These are phyloP conservation scores for Strongylocentrotus purpuratus DNA, from an alignment of 35 echinoderm and acorn worm genomes.

Conservation along the genomic window DNA sequence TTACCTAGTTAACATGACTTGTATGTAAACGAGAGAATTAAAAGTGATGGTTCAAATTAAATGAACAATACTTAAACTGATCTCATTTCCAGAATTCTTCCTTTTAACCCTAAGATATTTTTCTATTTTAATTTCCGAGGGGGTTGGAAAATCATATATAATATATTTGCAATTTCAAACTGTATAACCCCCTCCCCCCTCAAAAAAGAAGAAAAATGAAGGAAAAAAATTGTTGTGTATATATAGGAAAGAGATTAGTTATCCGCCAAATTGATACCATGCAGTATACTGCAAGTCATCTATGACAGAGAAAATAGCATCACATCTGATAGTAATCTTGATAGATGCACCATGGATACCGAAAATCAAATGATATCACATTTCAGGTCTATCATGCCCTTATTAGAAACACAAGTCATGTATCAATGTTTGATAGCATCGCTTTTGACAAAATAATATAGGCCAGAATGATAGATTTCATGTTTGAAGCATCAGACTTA, in stretches of 20 bases:
- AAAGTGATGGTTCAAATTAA: too few relatives aligned
- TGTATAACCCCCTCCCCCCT: too few relatives aligned
- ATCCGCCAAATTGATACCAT: neutral
- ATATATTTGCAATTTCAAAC: too few relatives aligned
- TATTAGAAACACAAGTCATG: conserved; percentile 11
- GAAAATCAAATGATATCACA: neutral
- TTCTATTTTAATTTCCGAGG: too few relatives aligned
- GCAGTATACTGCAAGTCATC: neutral
- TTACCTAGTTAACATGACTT: too few relatives aligned
- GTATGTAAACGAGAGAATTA: too few relatives aligned
- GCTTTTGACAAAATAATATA: conserved; percentile 1
- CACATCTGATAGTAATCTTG: neutral
- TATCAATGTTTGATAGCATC: neutral
- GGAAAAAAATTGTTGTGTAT: neutral
- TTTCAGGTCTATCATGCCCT: conserved; percentile 8
- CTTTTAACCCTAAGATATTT: too few relatives aligned
- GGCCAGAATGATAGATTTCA: neutral
- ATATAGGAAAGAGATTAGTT: neutral
- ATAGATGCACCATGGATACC: neutral
- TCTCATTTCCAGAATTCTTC: too few relatives aligned
- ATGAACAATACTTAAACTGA: too few relatives aligned
- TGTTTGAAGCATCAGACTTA: neutral
- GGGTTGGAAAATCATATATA: too few relatives aligned
- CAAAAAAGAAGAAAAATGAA: too few relatives aligned
- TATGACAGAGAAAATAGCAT: neutral